Percentiles rank a stretch among this genome's conserved stretches.
Evolutionary conservation across 2,797 vertebrate species (phyloP).

Genomic region (Nannoperca australis): DNA sequence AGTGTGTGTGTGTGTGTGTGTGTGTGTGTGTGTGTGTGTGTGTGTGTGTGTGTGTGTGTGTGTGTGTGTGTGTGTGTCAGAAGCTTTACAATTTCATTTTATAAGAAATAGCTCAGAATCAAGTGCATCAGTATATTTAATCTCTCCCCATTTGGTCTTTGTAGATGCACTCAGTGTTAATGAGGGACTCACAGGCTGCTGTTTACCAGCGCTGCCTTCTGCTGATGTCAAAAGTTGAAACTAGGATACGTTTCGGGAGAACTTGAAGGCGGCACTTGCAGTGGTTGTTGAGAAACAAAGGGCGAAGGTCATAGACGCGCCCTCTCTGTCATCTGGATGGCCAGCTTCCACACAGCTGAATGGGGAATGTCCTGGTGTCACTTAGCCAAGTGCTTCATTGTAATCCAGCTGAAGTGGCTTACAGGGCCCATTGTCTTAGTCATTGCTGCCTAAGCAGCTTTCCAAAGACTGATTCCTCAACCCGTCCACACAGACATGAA

Average conservation of each 20-base stretch:
- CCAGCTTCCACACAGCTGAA: constrained; percentile 32
- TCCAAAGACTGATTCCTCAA: constrained; percentile 58
- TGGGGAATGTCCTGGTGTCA: constrained; percentile 52
- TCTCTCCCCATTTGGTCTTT: background rate
- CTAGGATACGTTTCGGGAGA: background rate
- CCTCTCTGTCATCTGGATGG: constrained; percentile 41
- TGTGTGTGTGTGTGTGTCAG: background rate
- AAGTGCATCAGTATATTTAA: background rate
- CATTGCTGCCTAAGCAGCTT: constrained; percentile 70
- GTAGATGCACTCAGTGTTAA: background rate
- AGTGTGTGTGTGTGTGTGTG: background rate
- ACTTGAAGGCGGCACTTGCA: constrained; percentile 10
- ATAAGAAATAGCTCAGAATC: background rate
- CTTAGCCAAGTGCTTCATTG: constrained; percentile 62
- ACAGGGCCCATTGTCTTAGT: constrained; percentile 70
- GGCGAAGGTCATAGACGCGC: constrained; percentile 54
- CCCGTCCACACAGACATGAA: constrained; percentile 11
- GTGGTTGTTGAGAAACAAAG: constrained; percentile 23
- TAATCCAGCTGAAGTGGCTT: constrained; percentile 72
- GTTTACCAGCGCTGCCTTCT: background rate
- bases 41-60: background rate
- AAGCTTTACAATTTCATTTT: too few relatives aligned
- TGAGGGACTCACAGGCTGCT: background rate
- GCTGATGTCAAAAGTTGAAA: constrained; percentile 4
- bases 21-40: background rate